Evolutionary conservation across 2,888 invertebrate species (phyloP), one percentile per base, ranked within the genome.

Genomic region (Pseudococcus viburni): DNA sequence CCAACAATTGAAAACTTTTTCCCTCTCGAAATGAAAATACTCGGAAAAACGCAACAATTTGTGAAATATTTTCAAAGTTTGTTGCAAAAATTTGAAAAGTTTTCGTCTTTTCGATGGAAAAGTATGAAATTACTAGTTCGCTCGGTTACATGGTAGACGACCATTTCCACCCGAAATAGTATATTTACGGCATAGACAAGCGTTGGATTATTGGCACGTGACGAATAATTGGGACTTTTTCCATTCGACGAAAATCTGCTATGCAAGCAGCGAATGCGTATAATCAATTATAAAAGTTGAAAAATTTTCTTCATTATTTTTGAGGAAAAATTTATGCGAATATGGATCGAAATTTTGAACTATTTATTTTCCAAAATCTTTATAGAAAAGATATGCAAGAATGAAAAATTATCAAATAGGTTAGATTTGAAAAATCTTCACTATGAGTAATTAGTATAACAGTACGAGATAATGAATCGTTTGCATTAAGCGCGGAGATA

Each of bases 41-140:
- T 33, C 68, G 6, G 68, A 73, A 73, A 73, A 73, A 73, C 33
- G 68, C 42, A 80, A 80, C 80, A 80, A 80, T 80, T 80, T 80
- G 80, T 80, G 42, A 80, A 80, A 80, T 80, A 80, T 80, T 80
- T 80, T 80, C 80, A 80, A 80, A 80, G 42, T 80, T 80, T n/a
- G 42, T n/a, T n/a, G 42, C 42, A 80, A 42, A 80, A 80, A 80
- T 80, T 80, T 42, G 42, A 80, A 80, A 80, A 80, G 42, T 80
- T 80, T 80, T 80, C 46, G 80, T 42, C n/a, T 80, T 80, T 80
- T 80, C 80, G 39, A 80, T 42, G 42, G 42, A 46, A 80, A 80
- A 39, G n/a, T 80, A 80, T 80, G 42, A 80, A 80, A 73, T 73
- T 73, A 73, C 68, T 15, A 26, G 68, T 33, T 73, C 68, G 26